These are phyloP conservation scores for Cryptus armator DNA, from an alignment of 2,888 invertebrate genomes.

Conservation along the genomic window DNA sequence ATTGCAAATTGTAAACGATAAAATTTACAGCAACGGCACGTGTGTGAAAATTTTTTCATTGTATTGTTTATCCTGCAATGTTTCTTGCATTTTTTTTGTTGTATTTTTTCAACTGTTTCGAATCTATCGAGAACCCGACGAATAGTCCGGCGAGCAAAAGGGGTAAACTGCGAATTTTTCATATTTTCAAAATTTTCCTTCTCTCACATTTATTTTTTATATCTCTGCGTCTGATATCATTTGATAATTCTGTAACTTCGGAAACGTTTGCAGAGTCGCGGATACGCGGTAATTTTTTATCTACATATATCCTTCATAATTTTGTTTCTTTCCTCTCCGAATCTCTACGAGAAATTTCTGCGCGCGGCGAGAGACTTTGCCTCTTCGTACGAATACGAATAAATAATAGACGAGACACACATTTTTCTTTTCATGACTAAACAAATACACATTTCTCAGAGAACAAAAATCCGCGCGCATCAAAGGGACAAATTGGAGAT, in stretches of 20 bases:
- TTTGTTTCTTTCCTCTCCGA: conserved; percentile 1
- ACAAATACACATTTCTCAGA: conserved; percentile 5
- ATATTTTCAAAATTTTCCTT: conserved; percentile 23
- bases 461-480: not conserved
- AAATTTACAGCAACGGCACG: conserved; percentile 62
- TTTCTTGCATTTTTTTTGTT: conserved; percentile 1
- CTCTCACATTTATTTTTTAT: not conserved
- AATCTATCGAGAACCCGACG: conserved; percentile 38
- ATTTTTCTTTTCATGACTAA: conserved; percentile 13
- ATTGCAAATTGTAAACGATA: conserved; percentile 60
- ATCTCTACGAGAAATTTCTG: conserved; percentile 44
- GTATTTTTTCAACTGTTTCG: not conserved
- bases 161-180: conserved; percentile 3
- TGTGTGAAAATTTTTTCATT: conserved; percentile 1
- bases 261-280: conserved; percentile 34
- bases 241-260: conserved; percentile 11
- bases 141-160: conserved; percentile 62
- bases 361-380: conserved; percentile 25
- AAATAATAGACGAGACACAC: conserved; percentile 28
- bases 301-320: conserved; percentile 13
- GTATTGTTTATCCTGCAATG: conserved; percentile 4
- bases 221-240: not conserved
- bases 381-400: conserved; percentile 10
- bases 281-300: conserved; percentile 44
- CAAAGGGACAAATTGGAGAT: no score